Evolutionary conservation across 2,797 vertebrate species (phyloP), one percentile per base, ranked within the genome.

Genomic region (Tympanoctomys barrerae): DNA sequence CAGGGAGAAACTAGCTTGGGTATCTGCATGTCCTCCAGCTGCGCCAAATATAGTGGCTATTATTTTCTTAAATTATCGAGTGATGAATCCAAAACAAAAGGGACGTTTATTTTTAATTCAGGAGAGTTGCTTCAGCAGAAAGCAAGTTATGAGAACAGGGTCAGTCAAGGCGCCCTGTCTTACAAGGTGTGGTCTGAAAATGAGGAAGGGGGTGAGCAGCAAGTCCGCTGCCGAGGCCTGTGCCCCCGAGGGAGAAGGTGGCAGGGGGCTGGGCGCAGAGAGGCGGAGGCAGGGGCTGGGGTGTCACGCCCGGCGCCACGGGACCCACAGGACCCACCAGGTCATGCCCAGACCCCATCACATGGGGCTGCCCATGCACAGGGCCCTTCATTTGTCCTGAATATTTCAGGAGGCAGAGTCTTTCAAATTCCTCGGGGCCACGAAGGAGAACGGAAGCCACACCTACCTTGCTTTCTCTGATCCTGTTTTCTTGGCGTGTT

Each of bases 381-480:
- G 62, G 68, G 75, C 19, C 5, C 28, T 75, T 85, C 36, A 46
- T 78, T 89, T 92, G 77, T 68, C 13, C 28, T 52, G 2, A 61
- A 88, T 54, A 62, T 68, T 75, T 70, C 52, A 68, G n/a, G 39
- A 87, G 22, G 61, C 46, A 79, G 49, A 83, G 26, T 71, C 49
- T 4, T 39, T 78, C 28, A 88, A 89, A 84, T 4, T 79, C 18
- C 21, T 70, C 0, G 0, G 75, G 46, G 79, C 7, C 28, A 84
- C 19, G 3, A 57, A 82, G 46, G 21, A 79, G 75, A 85, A 95
- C 79, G 52, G 16, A 78, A 89, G 4, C 39, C 78, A 12, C 94
- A 49, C 83, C 22, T 97, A 99, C 99, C 99, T 99, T 61, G 97
- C 62, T 98, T 99, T 99, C 18, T 99, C 99, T 73, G 95, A 96